These are phyloP conservation scores for Osmerus mordax DNA, from an alignment of 2,113 vertebrate genomes.

Conservation along the genomic window DNA sequence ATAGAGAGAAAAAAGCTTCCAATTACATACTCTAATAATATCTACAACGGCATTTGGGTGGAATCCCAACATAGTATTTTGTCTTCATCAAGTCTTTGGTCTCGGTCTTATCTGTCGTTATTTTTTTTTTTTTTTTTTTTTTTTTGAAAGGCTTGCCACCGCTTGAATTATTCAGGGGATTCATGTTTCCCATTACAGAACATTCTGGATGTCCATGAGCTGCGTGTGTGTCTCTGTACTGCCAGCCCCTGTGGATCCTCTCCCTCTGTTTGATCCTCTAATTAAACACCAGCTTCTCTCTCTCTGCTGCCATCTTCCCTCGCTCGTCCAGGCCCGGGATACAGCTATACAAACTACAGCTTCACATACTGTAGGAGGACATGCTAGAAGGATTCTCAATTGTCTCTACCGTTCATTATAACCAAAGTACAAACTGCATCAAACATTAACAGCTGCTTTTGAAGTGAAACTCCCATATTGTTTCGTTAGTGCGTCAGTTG, in stretches of 20 bases:
- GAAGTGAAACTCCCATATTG: not conserved
- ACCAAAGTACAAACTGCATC: not conserved
- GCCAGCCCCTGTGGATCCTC: not conserved
- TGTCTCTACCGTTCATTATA: conserved; percentile 4
- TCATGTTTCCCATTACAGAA: no score
- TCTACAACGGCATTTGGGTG: conserved; percentile 7
- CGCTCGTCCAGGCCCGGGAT: conserved; percentile 34
- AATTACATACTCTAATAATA: not conserved
- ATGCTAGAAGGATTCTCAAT: not conserved
- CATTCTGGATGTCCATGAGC: no score
- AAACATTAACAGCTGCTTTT: not conserved
- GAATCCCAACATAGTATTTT: not conserved
- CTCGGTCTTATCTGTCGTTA: not conserved
- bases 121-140: conserved; percentile 8
- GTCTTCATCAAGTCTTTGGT: conserved; percentile 11
- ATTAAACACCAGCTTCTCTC: conserved; percentile 49
- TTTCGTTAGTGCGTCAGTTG: not conserved
- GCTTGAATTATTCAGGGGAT: conserved; percentile 6
- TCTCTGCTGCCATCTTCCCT: conserved; percentile 37
- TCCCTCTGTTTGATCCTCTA: conserved; percentile 43
- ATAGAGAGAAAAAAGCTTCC: conserved; percentile 4
- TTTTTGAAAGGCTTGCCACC: conserved; percentile 26
- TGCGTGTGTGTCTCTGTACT: conserved; percentile 15
- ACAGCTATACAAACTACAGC: not conserved
- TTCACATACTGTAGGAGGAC: not conserved